Conservation (phyloP, 2,113 vertebrate species). For the Paradoxurus hermaphroditus region DNA sequence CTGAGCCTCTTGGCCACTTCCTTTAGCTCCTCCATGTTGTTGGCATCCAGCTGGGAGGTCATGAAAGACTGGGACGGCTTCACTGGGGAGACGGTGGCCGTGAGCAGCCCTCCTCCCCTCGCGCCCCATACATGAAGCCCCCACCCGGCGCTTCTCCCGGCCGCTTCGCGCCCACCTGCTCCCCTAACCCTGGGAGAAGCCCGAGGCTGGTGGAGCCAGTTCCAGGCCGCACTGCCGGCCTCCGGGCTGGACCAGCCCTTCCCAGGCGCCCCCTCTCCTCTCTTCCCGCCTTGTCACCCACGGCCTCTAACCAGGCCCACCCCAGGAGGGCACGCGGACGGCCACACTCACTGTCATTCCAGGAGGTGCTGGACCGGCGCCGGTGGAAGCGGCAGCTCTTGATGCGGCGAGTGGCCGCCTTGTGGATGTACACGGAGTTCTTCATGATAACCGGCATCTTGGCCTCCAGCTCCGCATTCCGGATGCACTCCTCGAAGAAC, state of each 20-base stretch:
- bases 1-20: conserved; percentile 90
- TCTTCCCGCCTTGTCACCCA: not conserved
- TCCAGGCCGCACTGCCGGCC: not conserved
- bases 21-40: conserved; percentile 90
- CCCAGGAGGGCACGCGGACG: fast-evolving
- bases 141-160: not conserved
- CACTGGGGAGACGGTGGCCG: conserved; percentile 82
- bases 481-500: conserved; percentile 99
- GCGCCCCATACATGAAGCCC: fast-evolving
- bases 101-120: not conserved
- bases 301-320: fast-evolving
- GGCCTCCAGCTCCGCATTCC: conserved; percentile 94
- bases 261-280: not conserved
- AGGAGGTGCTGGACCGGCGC: conserved; percentile 87
- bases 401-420: conserved; percentile 94
- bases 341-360: conserved; percentile 81
- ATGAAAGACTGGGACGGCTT: conserved; percentile 95
- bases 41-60: conserved; percentile 80
- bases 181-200: not conserved
- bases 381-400: conserved; percentile 96
- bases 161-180: not conserved
- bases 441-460: conserved; percentile 98
- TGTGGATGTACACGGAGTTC: conserved; percentile 97
- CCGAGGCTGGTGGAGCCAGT: not conserved
- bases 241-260: not conserved